phyloP scores from a whole-genome alignment of 2,113 vertebrate species.

The Poecile atricapillus region DNA sequence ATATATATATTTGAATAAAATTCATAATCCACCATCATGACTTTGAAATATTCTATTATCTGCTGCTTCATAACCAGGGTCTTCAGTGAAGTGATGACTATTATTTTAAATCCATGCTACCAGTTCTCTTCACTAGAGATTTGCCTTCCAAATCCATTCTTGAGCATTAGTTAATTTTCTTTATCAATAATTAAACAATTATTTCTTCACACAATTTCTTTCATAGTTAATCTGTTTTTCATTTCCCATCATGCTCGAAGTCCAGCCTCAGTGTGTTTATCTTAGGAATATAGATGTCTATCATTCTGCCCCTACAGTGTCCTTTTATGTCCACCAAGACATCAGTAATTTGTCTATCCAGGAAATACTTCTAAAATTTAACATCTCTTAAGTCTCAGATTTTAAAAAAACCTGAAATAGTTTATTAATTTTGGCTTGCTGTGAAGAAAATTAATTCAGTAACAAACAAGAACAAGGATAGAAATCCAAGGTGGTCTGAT shows the following conservation, averaged over 20 bases:
- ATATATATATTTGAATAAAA: not conserved
- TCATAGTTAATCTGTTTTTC: not conserved
- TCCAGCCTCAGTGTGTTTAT: not conserved
- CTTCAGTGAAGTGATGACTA: not conserved
- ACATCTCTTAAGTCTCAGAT: not conserved
- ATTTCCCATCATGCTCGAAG: not conserved
- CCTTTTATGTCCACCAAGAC: not conserved
- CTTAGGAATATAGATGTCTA: not conserved
- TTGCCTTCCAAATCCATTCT: not conserved
- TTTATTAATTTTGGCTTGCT: not conserved
- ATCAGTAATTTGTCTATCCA: not conserved
- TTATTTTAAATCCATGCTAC: not conserved
- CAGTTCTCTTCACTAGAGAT: not conserved
- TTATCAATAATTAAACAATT: not conserved
- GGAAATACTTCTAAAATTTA: not conserved
- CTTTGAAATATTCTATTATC: not conserved
- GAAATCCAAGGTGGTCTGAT: not conserved
- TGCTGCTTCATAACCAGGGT: not conserved
- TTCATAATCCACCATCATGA: not conserved
- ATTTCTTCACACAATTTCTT: not conserved
- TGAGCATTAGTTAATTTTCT: not conserved
- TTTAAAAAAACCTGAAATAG: not conserved
- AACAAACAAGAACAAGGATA: not conserved
- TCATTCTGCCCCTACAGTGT: not conserved
- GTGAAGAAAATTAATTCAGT: not conserved